A percentile compares a stretch with the other conserved stretches of the same genome.
These are phyloP conservation scores for Crenuchus spilurus DNA, from an alignment of 2,797 vertebrate genomes.

Conservation along the genomic window DNA sequence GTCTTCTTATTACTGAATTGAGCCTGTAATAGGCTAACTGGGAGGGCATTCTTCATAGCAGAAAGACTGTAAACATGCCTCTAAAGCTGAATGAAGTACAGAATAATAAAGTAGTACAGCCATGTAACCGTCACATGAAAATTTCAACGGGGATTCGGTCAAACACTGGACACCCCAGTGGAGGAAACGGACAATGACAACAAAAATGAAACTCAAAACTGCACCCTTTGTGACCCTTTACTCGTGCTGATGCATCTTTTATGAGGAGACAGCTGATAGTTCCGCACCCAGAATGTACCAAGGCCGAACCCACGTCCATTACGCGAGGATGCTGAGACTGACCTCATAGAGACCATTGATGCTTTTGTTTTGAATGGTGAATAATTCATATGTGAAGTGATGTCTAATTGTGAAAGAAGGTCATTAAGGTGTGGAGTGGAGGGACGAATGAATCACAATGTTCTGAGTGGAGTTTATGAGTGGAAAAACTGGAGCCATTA, in stretches of 20 bases:
- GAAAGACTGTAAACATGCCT: neutral
- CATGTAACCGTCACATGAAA: conserved; percentile 9
- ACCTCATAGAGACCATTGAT: conserved; percentile 26
- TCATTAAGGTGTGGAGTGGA: conserved; percentile 6
- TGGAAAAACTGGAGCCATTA: conserved; percentile 1
- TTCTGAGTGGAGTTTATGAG: conserved; percentile 45
- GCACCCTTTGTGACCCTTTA: conserved; percentile 62
- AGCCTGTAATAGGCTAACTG: neutral
- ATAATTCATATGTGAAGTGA: conserved; percentile 36
- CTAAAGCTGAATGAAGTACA: conserved; percentile 16
- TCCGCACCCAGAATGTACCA: conserved; percentile 63
- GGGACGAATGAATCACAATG: conserved; percentile 25
- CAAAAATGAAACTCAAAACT: conserved; percentile 66
- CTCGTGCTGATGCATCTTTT: conserved; percentile 67
- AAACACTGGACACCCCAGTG: conserved; percentile 26
- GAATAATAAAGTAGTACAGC: conserved; percentile 19
- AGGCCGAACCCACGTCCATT: conserved; percentile 32
- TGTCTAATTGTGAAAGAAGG: conserved; percentile 17
- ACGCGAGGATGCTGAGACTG: conserved; percentile 9
- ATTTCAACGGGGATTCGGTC: conserved; percentile 11
- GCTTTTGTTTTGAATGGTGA: conserved; percentile 49
- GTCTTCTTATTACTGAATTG: no score
- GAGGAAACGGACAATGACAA: conserved; percentile 56
- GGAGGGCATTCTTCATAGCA: neutral
- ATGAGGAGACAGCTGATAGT: conserved; percentile 70